phyloP scores from a whole-genome alignment of 2,797 vertebrate species.

The Neosilurus hyrtlii region DNA sequence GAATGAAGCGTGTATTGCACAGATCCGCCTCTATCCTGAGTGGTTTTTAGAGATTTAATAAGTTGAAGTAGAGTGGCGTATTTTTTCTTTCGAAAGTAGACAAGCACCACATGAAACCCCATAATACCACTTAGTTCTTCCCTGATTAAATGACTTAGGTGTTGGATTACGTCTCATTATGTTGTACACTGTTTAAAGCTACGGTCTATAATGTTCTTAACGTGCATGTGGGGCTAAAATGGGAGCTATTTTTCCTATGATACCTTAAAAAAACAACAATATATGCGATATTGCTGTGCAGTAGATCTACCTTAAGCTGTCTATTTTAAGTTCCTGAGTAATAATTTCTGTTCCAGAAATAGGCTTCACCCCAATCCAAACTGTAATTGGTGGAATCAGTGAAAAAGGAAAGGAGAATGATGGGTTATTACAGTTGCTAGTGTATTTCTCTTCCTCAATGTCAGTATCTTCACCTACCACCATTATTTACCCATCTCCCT shows the following conservation, averaged over 20 bases:
- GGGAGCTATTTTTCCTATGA: neutral
- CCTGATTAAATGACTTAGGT: neutral
- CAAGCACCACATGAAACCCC: neutral
- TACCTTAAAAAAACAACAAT: neutral
- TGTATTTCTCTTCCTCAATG: neutral
- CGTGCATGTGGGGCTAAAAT: neutral
- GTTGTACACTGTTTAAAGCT: neutral
- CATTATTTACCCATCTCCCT: conserved; percentile 10
- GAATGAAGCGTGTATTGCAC: neutral
- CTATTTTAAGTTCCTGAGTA: neutral
- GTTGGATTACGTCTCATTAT: neutral
- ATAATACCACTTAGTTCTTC: neutral
- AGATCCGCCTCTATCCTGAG: neutral
- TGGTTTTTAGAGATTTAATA: neutral
- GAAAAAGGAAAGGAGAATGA: neutral
- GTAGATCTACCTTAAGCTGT: neutral
- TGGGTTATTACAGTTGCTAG: neutral
- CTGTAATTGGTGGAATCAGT: neutral
- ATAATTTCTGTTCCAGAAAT: neutral
- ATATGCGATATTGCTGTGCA: neutral
- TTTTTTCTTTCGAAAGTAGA: neutral
- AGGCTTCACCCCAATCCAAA: neutral
- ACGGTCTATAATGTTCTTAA: neutral
- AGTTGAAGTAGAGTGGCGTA: neutral
- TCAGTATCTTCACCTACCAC: neutral